Evolutionary conservation across 2,113 vertebrate genomes (phyloP), one percentile per base, ranked within the genome.

Genomic region (Engraulis encrasicolus): DNA sequence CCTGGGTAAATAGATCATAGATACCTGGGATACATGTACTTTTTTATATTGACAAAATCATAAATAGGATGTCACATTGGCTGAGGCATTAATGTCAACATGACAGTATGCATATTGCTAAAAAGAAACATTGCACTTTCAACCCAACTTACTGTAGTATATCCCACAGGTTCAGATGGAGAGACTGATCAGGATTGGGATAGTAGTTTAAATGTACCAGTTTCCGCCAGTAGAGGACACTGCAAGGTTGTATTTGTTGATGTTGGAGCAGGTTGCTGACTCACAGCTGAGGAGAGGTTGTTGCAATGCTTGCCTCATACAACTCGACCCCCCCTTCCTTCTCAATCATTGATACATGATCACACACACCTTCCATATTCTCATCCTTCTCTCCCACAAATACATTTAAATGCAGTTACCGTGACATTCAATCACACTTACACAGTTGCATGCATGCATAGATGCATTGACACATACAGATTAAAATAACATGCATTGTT

Each of bases 231-330:
- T 74, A 74, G 66, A 27, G 31, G 66, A 14, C 66, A 74, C 66
- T 74, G 66, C 34, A 15, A 74, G 66, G 66, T 17, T 74, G 66
- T 36, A 34, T 18, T 74, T 74, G 9, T 27, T 74, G 12, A 34
- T 74, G 66, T 27, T 36, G 66, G 66, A 74, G 27, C 66, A 36
- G 31, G 2, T 74, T 74, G 66, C 66, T 74, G 66, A 74, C 66
- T 74, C 66, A 74, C 66, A 31, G 61, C 66, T 74, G 66, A 74
- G 34, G 31, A 74, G 27, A 17, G 31, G 34, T 74, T 74, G 66
- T 74, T 74, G 66, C 66, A 74, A 31, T 74, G 66, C 66, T 74
- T 74, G 12, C 19, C 4, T 19, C 40, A 45, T 45, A 45, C 40
- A 45, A 45, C 40, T 9, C 40, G 9, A 45, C 3, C 40, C 40